Conservation (phyloP, 2,797 vertebrate species). For the Myoxocephalus aenaeus region DNA sequence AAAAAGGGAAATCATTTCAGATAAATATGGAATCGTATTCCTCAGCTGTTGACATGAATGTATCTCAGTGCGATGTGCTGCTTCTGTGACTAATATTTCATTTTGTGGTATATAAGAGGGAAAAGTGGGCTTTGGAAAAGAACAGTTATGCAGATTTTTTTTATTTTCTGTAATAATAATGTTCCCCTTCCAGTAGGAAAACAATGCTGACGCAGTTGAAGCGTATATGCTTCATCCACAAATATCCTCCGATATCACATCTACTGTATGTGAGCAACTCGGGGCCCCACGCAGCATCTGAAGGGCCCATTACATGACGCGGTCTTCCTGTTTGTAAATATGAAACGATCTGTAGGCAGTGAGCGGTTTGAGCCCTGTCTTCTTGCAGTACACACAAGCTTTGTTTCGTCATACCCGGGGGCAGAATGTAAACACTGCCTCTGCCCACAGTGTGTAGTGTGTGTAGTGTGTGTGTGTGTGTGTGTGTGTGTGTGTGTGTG, state of each 20-base stretch:
- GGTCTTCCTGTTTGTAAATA: conserved; percentile 66
- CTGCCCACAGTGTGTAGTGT: conserved; percentile 44
- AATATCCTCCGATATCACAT: conserved; percentile 41
- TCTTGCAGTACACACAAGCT: conserved; percentile 45
- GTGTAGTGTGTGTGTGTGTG: conserved; percentile 19
- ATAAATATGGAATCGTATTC: conserved; percentile 58
- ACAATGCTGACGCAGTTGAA: background rate
- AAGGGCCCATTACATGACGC: conserved; percentile 30
- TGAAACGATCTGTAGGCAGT: conserved; percentile 52
- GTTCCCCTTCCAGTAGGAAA: conserved; percentile 3
- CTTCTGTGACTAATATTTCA: conserved; percentile 7
- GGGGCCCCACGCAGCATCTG: conserved; percentile 29
- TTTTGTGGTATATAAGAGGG: conserved; percentile 40
- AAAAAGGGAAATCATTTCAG: conserved; percentile 43
- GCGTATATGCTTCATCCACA: conserved; percentile 23
- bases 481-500: conserved; percentile 30
- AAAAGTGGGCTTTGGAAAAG: conserved; percentile 41
- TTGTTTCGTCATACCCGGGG: conserved; percentile 52
- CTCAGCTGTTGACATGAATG: conserved; percentile 57
- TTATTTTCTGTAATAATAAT: conserved; percentile 12
- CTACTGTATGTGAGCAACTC: conserved; percentile 27
- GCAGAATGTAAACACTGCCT: conserved; percentile 68
- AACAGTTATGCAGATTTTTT: conserved; percentile 18
- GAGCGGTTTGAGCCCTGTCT: conserved; percentile 46
- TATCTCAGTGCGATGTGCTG: conserved; percentile 29